Percentiles rank a stretch among this genome's conserved stretches.
Evolutionary conservation across 2,888 invertebrate species (phyloP).

Genomic region (Drosophila hamatofila): DNA sequence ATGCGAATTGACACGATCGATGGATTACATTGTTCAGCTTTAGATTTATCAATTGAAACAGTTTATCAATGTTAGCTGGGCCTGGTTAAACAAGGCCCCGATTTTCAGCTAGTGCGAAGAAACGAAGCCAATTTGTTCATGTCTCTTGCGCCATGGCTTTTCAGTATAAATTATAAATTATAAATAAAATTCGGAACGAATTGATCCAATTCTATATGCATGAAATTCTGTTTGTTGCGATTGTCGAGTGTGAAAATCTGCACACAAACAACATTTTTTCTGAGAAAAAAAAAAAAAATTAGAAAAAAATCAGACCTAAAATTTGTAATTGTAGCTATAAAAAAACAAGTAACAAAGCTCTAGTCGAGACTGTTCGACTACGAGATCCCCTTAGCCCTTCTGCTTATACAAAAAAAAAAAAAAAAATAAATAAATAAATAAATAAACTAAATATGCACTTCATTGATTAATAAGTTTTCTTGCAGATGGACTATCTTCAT

Average conservation of each 20-base stretch:
- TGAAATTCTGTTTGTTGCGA: conserved; percentile 13
- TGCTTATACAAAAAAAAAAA: too few relatives aligned
- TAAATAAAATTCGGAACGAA: conserved; percentile 24
- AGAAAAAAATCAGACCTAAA: too few relatives aligned
- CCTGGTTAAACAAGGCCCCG: conserved; percentile 12
- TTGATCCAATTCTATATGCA: conserved; percentile 11
- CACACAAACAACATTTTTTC: not conserved
- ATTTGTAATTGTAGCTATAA: too few relatives aligned
- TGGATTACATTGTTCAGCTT: conserved; percentile 11
- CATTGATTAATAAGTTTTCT: too few relatives aligned
- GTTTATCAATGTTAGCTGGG: conserved; percentile 20
- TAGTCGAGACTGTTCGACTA: too few relatives aligned
- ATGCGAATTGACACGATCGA: conserved; percentile 43
- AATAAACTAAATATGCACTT: too few relatives aligned
- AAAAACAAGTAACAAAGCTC: too few relatives aligned
- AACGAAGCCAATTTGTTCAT: not conserved
- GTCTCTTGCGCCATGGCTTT: conserved; percentile 9
- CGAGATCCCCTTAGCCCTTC: too few relatives aligned
- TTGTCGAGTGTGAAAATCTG: conserved; percentile 28
- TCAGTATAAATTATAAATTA: conserved; percentile 37
- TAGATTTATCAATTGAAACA: conserved; percentile 36
- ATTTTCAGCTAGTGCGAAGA: not conserved
- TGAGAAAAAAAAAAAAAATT: too few relatives aligned
- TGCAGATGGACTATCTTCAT: too few relatives aligned
- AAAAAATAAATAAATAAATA: too few relatives aligned